Evolutionary conservation across 2,113 vertebrate species (phyloP), one percentile per base, ranked within the genome.

Genomic region (Notothenia coriiceps): DNA sequence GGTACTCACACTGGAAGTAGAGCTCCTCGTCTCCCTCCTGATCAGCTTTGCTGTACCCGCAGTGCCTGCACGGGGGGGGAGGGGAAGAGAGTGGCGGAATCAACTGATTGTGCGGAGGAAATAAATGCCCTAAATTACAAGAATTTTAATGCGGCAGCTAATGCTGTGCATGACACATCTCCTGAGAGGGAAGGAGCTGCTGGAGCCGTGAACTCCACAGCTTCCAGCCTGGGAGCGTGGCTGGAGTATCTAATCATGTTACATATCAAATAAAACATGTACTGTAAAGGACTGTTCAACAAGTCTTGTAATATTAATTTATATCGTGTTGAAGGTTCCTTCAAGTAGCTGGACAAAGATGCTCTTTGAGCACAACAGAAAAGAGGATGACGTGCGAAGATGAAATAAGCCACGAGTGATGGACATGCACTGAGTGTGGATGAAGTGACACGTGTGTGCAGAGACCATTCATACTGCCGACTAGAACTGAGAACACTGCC

Each of bases 1-100:
- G 95, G 94, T 92, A 98, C 98, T 99, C 97, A 99, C 98, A 99
- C 95, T 99, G 98, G 94, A 99, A 99, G 95, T 99, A 99, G 87
- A 99, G 97, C 89, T 99, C 98, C 94, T 99, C 98, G 85, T 99
- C 98, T 70, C 98, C 98, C 95, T 99, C 98, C 94, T 99, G 98
- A 92, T 99, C 98, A 0, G 98, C 98, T 95, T 99, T 99, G 94
- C 98, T 99, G 91, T 99, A 99, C 68, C 98, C 98, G 88, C 98
- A 99, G 88, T 99, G 98, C 90, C 98, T 99, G 85, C 54, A 79
- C 1, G 5, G 77, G 72, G 67, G 14, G 5, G 18, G 77, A 1
- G 62, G 59, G 64, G 70, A 56, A 86, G 84, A 73, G 63, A 72
- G 72, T 8, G 68, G 68, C 56, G 80, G 65, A 88, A 87, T 94